Conservation (phyloP, 2,113 vertebrate species). For the Pygoscelis antarcticus region DNA sequence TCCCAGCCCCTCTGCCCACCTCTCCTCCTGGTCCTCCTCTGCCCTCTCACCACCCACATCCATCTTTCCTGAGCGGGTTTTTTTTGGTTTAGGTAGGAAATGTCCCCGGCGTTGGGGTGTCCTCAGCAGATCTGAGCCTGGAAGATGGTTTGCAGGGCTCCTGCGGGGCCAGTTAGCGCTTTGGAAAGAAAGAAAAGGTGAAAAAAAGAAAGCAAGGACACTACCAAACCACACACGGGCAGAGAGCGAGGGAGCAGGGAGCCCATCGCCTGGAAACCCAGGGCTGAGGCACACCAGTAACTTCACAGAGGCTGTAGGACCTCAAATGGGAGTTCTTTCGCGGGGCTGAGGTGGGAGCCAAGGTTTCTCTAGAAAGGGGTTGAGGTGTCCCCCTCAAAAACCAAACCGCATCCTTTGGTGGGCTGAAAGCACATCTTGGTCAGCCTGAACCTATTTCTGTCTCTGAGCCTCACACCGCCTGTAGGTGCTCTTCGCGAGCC, state of each 20-base stretch:
- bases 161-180: fast-evolving
- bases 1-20: background rate
- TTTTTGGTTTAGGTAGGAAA: background rate
- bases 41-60: fast-evolving
- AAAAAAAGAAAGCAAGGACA: background rate
- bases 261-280: background rate
- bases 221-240: fast-evolving
- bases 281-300: background rate
- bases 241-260: background rate
- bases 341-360: fast-evolving
- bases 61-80: background rate
- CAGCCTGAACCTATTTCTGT: background rate
- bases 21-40: background rate
- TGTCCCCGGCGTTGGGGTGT: background rate
- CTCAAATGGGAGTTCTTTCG: background rate
- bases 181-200: background rate
- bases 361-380: background rate
- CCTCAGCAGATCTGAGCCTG: background rate
- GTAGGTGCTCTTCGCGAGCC: background rate
- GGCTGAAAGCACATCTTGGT: background rate
- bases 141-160: background rate
- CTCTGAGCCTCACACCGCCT: background rate
- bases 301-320: background rate
- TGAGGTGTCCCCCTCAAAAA: too few relatives aligned
- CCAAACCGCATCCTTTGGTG: background rate